Evolutionary conservation across 1,140 invertebrate species (phyloP), one percentile per base, ranked within the genome.

Genomic region (Drosophila malerkotliana): DNA sequence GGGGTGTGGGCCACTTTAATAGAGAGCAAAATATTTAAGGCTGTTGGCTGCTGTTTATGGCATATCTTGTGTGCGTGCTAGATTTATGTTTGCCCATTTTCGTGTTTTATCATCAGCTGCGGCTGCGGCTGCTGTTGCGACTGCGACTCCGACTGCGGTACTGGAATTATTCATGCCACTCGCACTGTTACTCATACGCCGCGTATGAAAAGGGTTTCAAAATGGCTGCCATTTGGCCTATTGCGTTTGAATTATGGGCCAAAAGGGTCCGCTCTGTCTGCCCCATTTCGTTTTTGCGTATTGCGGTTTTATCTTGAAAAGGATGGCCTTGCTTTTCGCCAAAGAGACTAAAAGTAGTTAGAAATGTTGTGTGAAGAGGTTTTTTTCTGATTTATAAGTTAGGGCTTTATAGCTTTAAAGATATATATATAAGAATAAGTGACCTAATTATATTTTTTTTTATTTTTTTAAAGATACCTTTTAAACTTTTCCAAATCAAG

Each of bases 11-110:
- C 6, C 52, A 63, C 63, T 77, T 77, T 77, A 77, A 77, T 77
- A 57, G 37, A 73, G 57, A 55, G 59, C 12, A 26, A 54, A 75
- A 88, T 75, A 75, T 87, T 87, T 69, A 88, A 83, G 79, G 54
- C 56, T 56, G 41, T 21, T 30, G 37, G 26, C 32, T 51, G 9
- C 69, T 69, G 72, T 77, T 80, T 77, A 69, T 72, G 62, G 72
- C 62, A 66, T 78, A 79, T 87, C 75, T 79, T 68, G 66, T 37
- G 41, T 64, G 63, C 53, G 39, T 18, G 52, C 76, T 69, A 72
- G 82, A 87, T 87, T 87, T 87, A 87, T 87, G 82, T 88, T 72
- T 76, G 66, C 64, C 83, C 82, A 87, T 88, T 87, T 87, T 87
- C 82, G 47, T 87, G 82, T 88, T 87, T 87, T 87, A 87, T 87